Conservation (phyloP, 2,797 vertebrate species). For the Emys orbicularis region DNA sequence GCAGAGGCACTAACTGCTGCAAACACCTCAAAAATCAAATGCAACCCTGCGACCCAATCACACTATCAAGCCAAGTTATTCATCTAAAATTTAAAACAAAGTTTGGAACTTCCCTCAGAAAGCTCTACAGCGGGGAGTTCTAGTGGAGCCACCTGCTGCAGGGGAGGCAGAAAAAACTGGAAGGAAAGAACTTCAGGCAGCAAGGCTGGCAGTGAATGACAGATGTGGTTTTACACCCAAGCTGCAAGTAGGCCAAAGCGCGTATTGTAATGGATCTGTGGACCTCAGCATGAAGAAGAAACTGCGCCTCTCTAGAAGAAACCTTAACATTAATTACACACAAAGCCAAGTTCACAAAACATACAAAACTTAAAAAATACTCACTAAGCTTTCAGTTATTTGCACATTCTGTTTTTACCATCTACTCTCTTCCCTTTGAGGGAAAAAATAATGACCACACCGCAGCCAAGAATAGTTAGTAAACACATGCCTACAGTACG, state of each 20-base stretch:
- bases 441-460: neutral
- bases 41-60: too few relatives aligned
- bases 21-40: too few relatives aligned
- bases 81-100: too few relatives aligned
- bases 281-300: neutral
- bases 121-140: too few relatives aligned
- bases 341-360: neutral
- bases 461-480: neutral
- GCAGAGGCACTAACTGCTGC: too few relatives aligned
- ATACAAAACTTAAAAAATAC: neutral
- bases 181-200: too few relatives aligned
- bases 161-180: too few relatives aligned
- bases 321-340: neutral
- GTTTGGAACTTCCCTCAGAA: too few relatives aligned
- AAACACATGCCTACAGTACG: accelerated
- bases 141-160: too few relatives aligned
- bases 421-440: neutral
- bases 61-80: too few relatives aligned
- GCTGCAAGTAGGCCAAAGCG: neutral
- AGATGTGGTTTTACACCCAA: neutral
- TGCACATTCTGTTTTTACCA: neutral
- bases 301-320: neutral
- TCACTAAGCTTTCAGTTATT: neutral
- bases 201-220: too few relatives aligned
- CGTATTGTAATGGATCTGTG: neutral